A percentile compares a stretch with the other conserved stretches of the same genome.
phyloP scores from a whole-genome alignment of 2,888 invertebrate species.

The Mesoligia furuncula region DNA sequence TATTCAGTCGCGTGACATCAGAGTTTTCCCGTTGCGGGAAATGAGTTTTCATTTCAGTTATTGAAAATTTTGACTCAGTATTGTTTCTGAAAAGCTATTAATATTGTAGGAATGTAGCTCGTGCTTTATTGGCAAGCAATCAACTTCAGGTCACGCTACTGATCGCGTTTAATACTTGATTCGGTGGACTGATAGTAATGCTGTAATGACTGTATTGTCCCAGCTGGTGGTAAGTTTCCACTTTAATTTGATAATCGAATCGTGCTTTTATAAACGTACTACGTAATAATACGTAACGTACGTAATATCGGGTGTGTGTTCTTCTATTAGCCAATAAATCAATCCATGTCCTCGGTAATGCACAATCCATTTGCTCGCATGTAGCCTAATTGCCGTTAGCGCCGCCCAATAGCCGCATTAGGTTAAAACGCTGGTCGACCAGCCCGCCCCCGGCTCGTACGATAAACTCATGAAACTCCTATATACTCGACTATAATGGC shows the following conservation, averaged over 20 bases:
- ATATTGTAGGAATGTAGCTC: slow-evolving; percentile 75
- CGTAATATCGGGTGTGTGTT: slow-evolving; percentile 67
- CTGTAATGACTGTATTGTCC: slow-evolving; percentile 84
- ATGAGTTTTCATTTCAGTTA: slow-evolving; percentile 76
- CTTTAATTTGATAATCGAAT: slow-evolving; percentile 73
- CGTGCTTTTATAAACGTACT: slow-evolving; percentile 36
- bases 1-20: slow-evolving; percentile 79
- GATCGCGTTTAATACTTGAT: slow-evolving; percentile 79
- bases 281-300: background rate
- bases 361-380: slow-evolving; percentile 89
- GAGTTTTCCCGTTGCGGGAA: slow-evolving; percentile 69
- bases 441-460: slow-evolving; percentile 71
- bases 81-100: slow-evolving; percentile 76
- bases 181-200: slow-evolving; percentile 73
- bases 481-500: slow-evolving; percentile 86
- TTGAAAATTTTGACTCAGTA: slow-evolving; percentile 73
- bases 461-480: slow-evolving; percentile 76
- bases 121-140: slow-evolving; percentile 77
- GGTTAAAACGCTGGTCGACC: slow-evolving; percentile 79
- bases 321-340: slow-evolving; percentile 84
- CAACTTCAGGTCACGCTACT: slow-evolving; percentile 77
- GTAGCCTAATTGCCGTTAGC: slow-evolving; percentile 89
- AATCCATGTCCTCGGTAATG: slow-evolving; percentile 88
- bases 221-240: slow-evolving; percentile 68
- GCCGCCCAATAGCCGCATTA: slow-evolving; percentile 89